Base-by-base conservation (phyloP, 2,113 vertebrate species). In the Silurus glanis region DNA sequence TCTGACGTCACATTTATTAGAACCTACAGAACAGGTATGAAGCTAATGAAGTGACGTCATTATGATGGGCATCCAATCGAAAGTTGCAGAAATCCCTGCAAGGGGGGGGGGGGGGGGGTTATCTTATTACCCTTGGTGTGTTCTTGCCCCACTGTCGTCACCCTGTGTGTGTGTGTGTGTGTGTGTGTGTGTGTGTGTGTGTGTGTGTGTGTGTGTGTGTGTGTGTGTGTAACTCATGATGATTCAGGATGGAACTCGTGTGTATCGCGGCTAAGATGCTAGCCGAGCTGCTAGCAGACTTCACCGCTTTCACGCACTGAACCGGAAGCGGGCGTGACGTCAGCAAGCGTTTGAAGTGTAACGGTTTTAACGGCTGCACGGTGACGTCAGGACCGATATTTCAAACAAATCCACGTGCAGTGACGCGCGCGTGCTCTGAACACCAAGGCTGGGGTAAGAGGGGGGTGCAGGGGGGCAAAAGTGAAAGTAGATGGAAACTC, bases 261-360 rank as follows among this genome's bases (percentile, higher is more conserved):
- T 37, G 37, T 37, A 37, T 37, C 37, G 37, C 37, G 37, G 37
- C 37, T 37, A 37, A 37, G 37, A 37, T 55, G 53, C 76, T 55
- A 79, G 76, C 76, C 12, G 74, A 3, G 2, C 2, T 55, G 53
- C 76, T 55, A 79, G 76, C 76, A 5, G 74, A 3, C 2, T 47
- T 7, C 1, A 4, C 4, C 3, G 53, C 13, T 19, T 1, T 9
- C 17, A 2, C 0, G n/a, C 0, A 10, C 5, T 4, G 3, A 19
- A 16, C 0, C 37, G 9, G 58, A 79, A 25, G 51, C 51, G 4
- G 9, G 7, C 37, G 25, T 82, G 81, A 82, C 81, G 80, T 66
- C 80, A 66, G 58, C 13, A 21, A 6, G 6, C 19, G 21, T 82
- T 66, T 66, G 8, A 67, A 53, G 47, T 37, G 6, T 49, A 62